These are phyloP conservation scores for Chloroceryle amazona DNA, from an alignment of 2,797 vertebrate genomes.

Conservation along the genomic window DNA sequence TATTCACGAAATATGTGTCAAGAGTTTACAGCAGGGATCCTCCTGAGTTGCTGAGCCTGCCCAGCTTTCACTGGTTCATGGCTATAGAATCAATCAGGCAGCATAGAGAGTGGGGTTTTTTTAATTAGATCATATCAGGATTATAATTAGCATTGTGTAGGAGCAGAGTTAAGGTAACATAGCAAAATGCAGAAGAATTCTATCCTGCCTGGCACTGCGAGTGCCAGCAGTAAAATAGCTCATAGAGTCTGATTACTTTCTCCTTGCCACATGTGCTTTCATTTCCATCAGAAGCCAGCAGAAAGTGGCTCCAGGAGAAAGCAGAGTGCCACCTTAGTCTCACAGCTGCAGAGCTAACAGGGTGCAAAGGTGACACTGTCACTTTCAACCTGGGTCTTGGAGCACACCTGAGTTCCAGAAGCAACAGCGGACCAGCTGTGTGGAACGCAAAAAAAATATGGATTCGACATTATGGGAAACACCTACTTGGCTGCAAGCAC, in stretches of 20 bases:
- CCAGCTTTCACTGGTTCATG: not conserved
- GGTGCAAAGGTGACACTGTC: not conserved
- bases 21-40: conserved; percentile 33
- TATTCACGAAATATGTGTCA: conserved; percentile 36
- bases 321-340: not conserved
- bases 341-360: not conserved
- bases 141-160: conserved; percentile 75
- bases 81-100: conserved; percentile 50
- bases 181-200: conserved; percentile 42
- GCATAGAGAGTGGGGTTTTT: not conserved
- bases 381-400: not conserved
- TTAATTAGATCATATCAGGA: conserved; percentile 68
- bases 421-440: not conserved
- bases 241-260: not conserved
- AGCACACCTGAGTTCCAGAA: not conserved
- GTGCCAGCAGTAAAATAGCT: not conserved
- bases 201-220: conserved; percentile 5
- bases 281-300: not conserved
- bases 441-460: accelerated
- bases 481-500: not conserved
- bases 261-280: not conserved
- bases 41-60: not conserved
- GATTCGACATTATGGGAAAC: not conserved
- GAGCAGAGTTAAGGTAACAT: conserved; percentile 74
- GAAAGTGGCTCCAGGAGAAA: not conserved